Evolutionary conservation across 2,797 vertebrate species (phyloP), one percentile per base, ranked within the genome.

Genomic region (Microctenopoma steveboyesi): DNA sequence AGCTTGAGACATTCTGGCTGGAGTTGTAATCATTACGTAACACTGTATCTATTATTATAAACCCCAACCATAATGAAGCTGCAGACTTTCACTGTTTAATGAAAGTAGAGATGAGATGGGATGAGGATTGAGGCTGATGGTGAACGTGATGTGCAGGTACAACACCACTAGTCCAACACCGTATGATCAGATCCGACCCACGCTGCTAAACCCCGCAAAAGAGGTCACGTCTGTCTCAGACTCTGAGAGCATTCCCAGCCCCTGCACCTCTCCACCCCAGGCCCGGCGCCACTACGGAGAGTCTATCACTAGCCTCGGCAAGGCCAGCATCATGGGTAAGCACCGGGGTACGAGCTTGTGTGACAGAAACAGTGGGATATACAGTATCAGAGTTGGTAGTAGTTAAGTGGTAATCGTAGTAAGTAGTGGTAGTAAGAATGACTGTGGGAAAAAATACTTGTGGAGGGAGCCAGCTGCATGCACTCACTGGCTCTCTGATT

Each of bases 291-390:
- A 96, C 90, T 98, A 98, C 0, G 96, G 97, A 14, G 96, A 98
- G 88, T 99, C 97, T 64, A 96, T 99, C 87, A 98, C 97, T 27
- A 99, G 84, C 79, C 94, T 98, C 35, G 97, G 97, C 88, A 99
- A 98, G 91, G 97, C 97, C 35, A 98, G 97, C 90, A 97, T 99
- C 67, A 87, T 98, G 92, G 96, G 96, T 96, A 78, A 90, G 89
- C 47, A 45, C 39, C 25, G n/a, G n/a, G 15, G 9, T 4, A 7
- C 16, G 3, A 10, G 33, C 10, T 28, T 50, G 9, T 22, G 54
- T 49, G 45, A 16, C 7, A 57, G 30, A 28, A 28, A 6, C 51
- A 16, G n/a, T 33, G n/a, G 47, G 27, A 22, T 22, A 22, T 22
- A 22, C 22, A 22, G 22, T 22, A 22, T 22, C 2, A 22, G 1